phyloP scores from a whole-genome alignment of 2,888 invertebrate species.

The Melolontha melolontha region DNA sequence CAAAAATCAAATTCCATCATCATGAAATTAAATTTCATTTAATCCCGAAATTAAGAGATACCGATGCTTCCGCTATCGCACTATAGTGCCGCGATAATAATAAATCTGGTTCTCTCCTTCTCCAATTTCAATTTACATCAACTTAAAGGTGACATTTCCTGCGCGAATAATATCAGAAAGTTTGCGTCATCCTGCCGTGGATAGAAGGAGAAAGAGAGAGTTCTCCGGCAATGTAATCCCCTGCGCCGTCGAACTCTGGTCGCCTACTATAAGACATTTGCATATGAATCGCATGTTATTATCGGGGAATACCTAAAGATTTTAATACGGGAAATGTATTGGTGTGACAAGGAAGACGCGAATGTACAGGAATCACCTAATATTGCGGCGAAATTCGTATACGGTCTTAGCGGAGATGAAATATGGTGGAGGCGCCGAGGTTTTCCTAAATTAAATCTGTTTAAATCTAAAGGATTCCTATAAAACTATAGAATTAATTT shows the following conservation, averaged over 20 bases:
- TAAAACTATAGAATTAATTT: slow-evolving; percentile 16
- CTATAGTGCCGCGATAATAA: slow-evolving; percentile 13
- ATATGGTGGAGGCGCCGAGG: slow-evolving; percentile 14
- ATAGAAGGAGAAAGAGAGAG: neutral
- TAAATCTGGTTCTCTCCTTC: slow-evolving; percentile 23
- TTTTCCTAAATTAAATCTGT: slow-evolving; percentile 17
- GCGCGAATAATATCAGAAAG: slow-evolving; percentile 34
- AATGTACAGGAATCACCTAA: slow-evolving; percentile 24
- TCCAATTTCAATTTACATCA: slow-evolving; percentile 37
- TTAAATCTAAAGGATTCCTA: slow-evolving; percentile 23
- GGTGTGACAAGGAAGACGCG: slow-evolving; percentile 4
- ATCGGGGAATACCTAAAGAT: slow-evolving; percentile 36
- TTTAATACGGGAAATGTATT: slow-evolving; percentile 14
- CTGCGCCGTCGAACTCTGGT: slow-evolving; percentile 9
- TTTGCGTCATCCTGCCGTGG: slow-evolving; percentile 21
- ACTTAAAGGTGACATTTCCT: slow-evolving; percentile 39
- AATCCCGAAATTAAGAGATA: slow-evolving; percentile 29
- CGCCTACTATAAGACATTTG: slow-evolving; percentile 31
- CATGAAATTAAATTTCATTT: slow-evolving; percentile 33
- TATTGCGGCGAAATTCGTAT: neutral
- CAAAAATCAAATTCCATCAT: slow-evolving; percentile 20
- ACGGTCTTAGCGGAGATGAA: slow-evolving; percentile 24
- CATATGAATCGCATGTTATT: slow-evolving; percentile 38
- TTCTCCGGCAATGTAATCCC: slow-evolving; percentile 23
- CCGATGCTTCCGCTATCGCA: slow-evolving; percentile 1